A percentile compares a stretch with the other conserved stretches of the same genome.
These are phyloP conservation scores for Chrysaora quinquecirrha DNA, from an alignment of 30 jellyfish, hydroid and myxozoan species.

Conservation along the genomic window DNA sequence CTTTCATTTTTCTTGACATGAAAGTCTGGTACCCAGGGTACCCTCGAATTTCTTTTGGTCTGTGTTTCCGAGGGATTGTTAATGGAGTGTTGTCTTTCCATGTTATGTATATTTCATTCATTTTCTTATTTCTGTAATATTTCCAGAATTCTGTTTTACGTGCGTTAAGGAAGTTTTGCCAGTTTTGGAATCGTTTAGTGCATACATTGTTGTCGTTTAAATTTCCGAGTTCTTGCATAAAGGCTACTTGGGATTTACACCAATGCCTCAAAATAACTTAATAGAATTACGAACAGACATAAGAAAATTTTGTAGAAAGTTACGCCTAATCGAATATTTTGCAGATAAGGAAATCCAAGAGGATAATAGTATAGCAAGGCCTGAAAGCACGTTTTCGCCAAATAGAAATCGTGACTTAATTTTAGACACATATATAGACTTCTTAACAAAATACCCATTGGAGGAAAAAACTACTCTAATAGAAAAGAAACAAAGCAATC, in stretches of 20 bases:
- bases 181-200: slow-evolving; percentile 8
- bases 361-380: slow-evolving; percentile 2
- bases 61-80: slow-evolving; percentile 7
- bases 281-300: neutral
- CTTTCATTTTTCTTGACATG: no score
- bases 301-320: neutral
- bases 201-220: slow-evolving; percentile 5
- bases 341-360: neutral
- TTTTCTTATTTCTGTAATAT: slow-evolving; percentile 10
- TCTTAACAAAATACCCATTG: neutral
- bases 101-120: slow-evolving; percentile 4
- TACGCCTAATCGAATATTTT: neutral
- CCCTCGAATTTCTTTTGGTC: neutral
- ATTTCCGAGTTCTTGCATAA: slow-evolving; percentile 9
- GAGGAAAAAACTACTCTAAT: neutral
- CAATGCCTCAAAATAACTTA: neutral
- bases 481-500: neutral
- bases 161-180: slow-evolving; percentile 10
- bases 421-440: neutral
- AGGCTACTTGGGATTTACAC: neutral
- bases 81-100: slow-evolving; percentile 14
- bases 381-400: slow-evolving; percentile 1
- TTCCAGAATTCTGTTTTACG: slow-evolving; percentile 13
- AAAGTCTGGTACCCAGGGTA: no score
- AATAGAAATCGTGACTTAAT: neutral